Evolutionary conservation across 1,140 invertebrate species (phyloP).

Genomic region (Nixonia krombeini): DNA sequence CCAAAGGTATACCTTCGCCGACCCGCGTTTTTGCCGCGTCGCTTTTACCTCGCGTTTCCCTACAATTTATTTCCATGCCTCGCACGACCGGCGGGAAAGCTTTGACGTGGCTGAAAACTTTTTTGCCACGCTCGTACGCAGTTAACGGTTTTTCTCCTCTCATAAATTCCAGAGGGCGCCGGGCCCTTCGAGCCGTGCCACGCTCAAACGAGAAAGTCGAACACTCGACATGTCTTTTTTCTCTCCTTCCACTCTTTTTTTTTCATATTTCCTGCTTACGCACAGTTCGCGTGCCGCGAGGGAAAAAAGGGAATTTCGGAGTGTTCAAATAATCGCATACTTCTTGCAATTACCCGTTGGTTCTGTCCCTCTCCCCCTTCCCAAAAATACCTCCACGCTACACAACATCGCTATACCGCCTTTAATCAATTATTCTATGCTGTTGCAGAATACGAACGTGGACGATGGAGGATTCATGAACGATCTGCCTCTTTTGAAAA

Average conservation of each 20-base stretch:
- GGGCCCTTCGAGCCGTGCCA: conserved; percentile 10
- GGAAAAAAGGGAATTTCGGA: too few species aligned
- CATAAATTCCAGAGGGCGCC: conserved; percentile 21
- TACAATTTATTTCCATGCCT: conserved; percentile 16
- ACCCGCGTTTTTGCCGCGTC: neutral
- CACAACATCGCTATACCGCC: too few species aligned
- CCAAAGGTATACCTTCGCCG: too few species aligned
- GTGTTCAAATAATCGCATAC: too few species aligned
- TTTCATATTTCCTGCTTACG: neutral
- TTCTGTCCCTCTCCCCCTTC: too few species aligned
- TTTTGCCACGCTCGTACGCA: conserved; percentile 11
- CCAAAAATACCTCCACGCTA: too few species aligned
- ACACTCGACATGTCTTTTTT: neutral
- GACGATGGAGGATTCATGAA: conserved; percentile 90
- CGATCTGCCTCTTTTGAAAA: conserved; percentile 89
- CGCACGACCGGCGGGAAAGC: conserved; percentile 8
- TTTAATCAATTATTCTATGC: too few species aligned
- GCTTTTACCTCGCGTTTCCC: neutral
- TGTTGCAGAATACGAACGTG: conserved; percentile 82
- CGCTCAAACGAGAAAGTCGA: conserved; percentile 2
- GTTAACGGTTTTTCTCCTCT: conserved; percentile 23
- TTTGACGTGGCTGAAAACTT: conserved; percentile 23
- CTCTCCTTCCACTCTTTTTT: too few species aligned
- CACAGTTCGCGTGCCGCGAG: too few species aligned
- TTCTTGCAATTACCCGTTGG: too few species aligned